These are phyloP conservation scores for Protula sp. DNA, from an alignment of 2,888 invertebrate species.

Conservation along the genomic window DNA sequence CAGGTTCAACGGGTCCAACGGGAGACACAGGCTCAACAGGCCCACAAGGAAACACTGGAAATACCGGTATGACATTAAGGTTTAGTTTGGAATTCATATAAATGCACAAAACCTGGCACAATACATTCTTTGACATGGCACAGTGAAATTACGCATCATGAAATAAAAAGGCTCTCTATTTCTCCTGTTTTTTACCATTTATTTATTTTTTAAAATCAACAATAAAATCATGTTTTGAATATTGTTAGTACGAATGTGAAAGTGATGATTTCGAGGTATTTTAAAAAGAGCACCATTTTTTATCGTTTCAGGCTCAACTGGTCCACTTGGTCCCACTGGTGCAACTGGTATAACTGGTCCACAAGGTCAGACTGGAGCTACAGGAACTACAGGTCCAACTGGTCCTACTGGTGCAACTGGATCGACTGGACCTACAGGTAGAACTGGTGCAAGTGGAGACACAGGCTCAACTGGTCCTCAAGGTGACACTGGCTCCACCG, in stretches of 20 bases:
- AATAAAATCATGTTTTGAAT: too few species aligned
- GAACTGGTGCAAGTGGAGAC: not conserved
- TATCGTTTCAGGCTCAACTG: not conserved
- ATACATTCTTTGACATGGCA: too few species aligned
- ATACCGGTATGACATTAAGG: not conserved
- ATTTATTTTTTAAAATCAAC: too few species aligned
- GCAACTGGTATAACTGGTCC: not conserved
- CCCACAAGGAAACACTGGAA: not conserved
- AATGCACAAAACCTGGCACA: too few species aligned
- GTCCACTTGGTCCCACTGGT: not conserved
- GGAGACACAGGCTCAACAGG: conserved; percentile 1
- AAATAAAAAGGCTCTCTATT: too few species aligned
- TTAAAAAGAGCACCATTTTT: too few species aligned
- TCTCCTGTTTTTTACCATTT: too few species aligned
- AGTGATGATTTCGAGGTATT: too few species aligned
- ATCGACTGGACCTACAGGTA: not conserved
- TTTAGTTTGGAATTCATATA: too few species aligned
- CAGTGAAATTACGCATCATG: too few species aligned
- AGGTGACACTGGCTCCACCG: not conserved
- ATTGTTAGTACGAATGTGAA: too few species aligned
- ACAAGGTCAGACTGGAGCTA: not conserved
- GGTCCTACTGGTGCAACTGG: conserved; percentile 1
- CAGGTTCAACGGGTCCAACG: not conserved
- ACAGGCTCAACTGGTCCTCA: not conserved
- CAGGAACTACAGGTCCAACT: not conserved